Conservation (phyloP, 2,113 vertebrate genomes). For the Tragelaphus buxtoni region DNA sequence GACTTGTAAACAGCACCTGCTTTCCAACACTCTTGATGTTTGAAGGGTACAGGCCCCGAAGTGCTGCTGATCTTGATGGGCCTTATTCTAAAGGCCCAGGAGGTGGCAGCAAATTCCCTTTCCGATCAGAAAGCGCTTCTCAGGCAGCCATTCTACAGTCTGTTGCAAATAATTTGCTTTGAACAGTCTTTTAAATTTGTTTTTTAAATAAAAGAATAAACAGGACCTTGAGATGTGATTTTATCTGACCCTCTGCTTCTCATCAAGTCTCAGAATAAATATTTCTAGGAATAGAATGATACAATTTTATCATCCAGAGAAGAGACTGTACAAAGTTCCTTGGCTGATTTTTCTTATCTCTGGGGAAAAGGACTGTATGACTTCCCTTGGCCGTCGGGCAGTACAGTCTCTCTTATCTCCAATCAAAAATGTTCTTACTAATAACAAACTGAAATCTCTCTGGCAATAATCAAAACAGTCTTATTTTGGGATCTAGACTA, state of each 20-base stretch:
- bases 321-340: background rate
- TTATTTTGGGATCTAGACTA: background rate
- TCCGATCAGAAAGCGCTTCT: background rate
- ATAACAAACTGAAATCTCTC: background rate
- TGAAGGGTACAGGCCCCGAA: fast-evolving
- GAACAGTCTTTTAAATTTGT: background rate
- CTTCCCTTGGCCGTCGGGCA: background rate
- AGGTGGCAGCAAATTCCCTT: conserved; percentile 76
- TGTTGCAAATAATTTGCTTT: background rate
- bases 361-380: background rate
- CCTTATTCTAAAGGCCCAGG: conserved; percentile 42
- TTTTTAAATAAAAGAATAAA: background rate
- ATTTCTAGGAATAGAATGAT: background rate
- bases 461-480: conserved; percentile 2
- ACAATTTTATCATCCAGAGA: background rate
- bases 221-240: background rate
- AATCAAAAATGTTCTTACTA: background rate
- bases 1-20: background rate
- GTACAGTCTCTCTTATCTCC: background rate
- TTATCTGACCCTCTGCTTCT: background rate
- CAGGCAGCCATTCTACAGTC: background rate
- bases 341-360: background rate
- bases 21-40: background rate
- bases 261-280: background rate
- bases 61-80: fast-evolving